phyloP scores from a whole-genome alignment of 2,797 vertebrate genomes.

The Brotogeris chrysoptera region DNA sequence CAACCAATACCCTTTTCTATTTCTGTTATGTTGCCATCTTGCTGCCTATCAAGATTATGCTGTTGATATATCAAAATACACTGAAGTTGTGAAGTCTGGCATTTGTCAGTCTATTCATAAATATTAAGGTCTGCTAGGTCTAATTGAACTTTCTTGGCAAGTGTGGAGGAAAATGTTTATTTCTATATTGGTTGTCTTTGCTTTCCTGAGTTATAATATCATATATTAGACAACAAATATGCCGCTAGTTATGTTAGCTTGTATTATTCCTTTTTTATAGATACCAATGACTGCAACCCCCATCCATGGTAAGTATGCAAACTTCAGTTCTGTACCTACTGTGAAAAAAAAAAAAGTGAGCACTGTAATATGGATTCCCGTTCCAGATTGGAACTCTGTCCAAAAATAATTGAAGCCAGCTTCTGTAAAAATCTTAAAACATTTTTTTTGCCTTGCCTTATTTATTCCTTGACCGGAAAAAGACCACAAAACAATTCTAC shows the following conservation, averaged over 20 bases:
- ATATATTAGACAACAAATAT: neutral
- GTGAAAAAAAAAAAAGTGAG: neutral
- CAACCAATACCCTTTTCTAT: neutral
- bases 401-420: neutral
- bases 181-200: neutral
- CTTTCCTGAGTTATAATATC: neutral
- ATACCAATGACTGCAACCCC: slow-evolving; percentile 93
- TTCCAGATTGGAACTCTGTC: neutral
- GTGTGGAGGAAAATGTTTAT: neutral
- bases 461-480: neutral
- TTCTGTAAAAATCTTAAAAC: neutral
- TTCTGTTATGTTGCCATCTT: neutral
- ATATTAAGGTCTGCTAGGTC: neutral
- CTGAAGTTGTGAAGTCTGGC: neutral
- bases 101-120: neutral
- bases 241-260: neutral
- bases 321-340: neutral
- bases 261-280: slow-evolving; percentile 69
- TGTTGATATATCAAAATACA: neutral
- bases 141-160: neutral
- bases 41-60: neutral
- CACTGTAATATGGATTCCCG: neutral
- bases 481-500: neutral
- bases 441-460: neutral
- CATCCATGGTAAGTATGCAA: slow-evolving; percentile 88